These are phyloP conservation scores for Papilio protenor DNA, from an alignment of 2,888 invertebrate genomes.

Conservation along the genomic window DNA sequence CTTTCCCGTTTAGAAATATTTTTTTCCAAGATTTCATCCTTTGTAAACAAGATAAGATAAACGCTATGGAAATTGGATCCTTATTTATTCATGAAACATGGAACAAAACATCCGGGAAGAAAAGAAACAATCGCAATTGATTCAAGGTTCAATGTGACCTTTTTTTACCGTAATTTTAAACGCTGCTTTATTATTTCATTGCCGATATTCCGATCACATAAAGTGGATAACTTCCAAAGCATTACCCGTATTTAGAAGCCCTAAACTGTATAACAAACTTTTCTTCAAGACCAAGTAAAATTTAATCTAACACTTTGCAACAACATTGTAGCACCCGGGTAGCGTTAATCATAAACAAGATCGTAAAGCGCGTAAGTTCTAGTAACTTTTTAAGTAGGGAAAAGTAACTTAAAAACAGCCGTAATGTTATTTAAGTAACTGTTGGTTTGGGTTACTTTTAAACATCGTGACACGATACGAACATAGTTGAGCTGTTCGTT, in stretches of 20 bases:
- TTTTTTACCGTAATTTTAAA: neutral
- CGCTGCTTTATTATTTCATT: neutral
- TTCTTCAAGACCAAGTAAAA: neutral
- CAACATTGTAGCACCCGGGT: no score
- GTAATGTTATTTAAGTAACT: neutral
- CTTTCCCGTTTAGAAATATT: neutral
- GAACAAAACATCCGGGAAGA: neutral
- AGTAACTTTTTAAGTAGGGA: neutral
- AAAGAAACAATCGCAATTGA: neutral
- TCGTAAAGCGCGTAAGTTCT: no score
- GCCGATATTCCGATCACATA: neutral
- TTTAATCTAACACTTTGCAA: no score
- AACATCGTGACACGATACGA: neutral
- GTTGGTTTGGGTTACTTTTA: neutral
- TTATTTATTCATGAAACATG: neutral
- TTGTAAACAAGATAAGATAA: no score
- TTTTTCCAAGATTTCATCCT: neutral
- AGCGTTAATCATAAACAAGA: no score
- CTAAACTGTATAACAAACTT: neutral
- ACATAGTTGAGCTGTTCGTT: neutral
- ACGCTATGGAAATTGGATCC: neutral
- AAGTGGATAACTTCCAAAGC: neutral
- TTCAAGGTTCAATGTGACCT: neutral
- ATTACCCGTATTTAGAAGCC: neutral
- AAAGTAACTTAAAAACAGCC: neutral